Base-by-base conservation (phyloP, 2,797 vertebrate species). In the Lagodon rhomboides region DNA sequence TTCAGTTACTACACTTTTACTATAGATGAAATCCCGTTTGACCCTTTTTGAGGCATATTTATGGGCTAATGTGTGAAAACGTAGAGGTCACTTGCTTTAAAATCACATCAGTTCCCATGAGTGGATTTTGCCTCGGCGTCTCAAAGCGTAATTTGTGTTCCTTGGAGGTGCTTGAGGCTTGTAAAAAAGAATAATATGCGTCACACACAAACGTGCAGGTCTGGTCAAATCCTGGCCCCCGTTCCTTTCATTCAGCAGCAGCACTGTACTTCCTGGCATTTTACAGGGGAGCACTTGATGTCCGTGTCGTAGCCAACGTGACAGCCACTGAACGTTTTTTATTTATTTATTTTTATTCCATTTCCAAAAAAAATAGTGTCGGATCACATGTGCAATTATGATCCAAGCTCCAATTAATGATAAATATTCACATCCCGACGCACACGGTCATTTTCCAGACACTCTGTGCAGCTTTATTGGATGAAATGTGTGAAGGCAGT, bases 141-240 rank as follows among this genome's bases (percentile, higher is more conserved):
- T 76, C 30, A 62, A 79, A 76, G 56, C 15, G 3, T 20, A 41
- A 68, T 74, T 53, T 23, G 27, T 61, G 71, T 73, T 73, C 43
- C 76, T 53, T 69, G 30, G 38, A 68, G 72, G 67, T 38, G n/a
- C 66, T 76, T 1, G 3, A 70, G 34, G 64, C 87, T 73, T 56
- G 18, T 69, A 34, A 62, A 85, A 85, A 83, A 79, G 68, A 87
- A 84, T 68, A 68, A 79, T 77, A 76, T 59, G 78, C 74, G 80
- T 84, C 87, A 78, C 30, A 78, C 77, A 78, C 34, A 74, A 78
- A 63, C 20, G 44, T 78, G 84, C 81, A 82, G 85, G 85, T 90
- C 86, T 89, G 89, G 81, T 92, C 85, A 87, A 72, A 90, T 87
- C 80, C 77, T 44, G 16, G 50, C 30, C 56, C 27, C 1, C 5